These are phyloP conservation scores for Labeo calbasu DNA, from an alignment of 2,797 vertebrate species.

Conservation along the genomic window DNA sequence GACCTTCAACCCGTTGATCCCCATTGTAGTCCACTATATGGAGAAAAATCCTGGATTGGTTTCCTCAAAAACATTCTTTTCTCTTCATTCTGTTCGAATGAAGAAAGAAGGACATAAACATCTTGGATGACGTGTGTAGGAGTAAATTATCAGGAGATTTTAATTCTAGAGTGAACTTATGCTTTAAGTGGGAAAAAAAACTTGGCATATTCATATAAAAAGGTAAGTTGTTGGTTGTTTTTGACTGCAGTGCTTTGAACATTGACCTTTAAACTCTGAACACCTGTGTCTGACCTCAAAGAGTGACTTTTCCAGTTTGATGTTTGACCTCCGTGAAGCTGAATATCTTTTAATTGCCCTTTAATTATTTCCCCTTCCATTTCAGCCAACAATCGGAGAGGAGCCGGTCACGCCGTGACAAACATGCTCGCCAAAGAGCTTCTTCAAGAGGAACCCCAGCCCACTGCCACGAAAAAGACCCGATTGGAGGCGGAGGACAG, in stretches of 20 bases:
- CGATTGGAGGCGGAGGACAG: conserved; percentile 58
- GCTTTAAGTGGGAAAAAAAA: not conserved
- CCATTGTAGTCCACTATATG: too few relatives aligned
- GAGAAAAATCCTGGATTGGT: too few relatives aligned
- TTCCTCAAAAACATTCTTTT: too few relatives aligned
- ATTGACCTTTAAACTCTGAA: conserved; percentile 36
- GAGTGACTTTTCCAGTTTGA: not conserved
- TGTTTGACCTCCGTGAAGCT: not conserved
- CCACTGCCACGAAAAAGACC: conserved; percentile 61
- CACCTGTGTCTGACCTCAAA: conserved; percentile 45
- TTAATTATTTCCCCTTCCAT: conserved; percentile 49
- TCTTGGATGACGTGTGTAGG: too few relatives aligned
- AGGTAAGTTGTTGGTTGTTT: not conserved
- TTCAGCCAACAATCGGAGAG: conserved; percentile 82
- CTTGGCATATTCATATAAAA: not conserved
- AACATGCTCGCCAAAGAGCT: conserved; percentile 88
- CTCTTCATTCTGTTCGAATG: too few relatives aligned
- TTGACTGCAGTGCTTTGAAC: conserved; percentile 28
- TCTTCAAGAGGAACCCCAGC: conserved; percentile 80
- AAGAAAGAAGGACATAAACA: too few relatives aligned
- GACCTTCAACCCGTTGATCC: too few relatives aligned
- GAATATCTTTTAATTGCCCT: not conserved
- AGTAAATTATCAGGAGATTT: too few relatives aligned
- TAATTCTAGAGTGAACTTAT: too few relatives aligned
- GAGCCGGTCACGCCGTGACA: conserved; percentile 87